Evolutionary conservation across 2,797 vertebrate genomes (phyloP), one percentile per base, ranked within the genome.

Genomic region (Rhabdomys pumilio): DNA sequence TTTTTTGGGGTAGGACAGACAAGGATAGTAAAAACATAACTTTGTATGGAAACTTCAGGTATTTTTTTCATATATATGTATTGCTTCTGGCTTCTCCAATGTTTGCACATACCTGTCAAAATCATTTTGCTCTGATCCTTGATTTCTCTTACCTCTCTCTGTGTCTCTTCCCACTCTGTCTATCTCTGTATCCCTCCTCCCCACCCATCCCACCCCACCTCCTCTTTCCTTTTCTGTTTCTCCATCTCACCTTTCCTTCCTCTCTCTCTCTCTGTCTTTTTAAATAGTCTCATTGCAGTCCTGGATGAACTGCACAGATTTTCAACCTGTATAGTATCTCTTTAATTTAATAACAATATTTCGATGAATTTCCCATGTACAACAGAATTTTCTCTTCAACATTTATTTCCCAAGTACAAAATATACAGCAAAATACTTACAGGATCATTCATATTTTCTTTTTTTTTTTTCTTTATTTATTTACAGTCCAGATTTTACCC

Each of bases 371-470:
- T 87, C 38, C 29, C 47, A 34, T 81, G 1, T 31, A 15, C 44
- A 89, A 61, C 2, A 73, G 2, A 24, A 47, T 76, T 47, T 22
- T 72, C 9, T 83, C 65, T 65, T 22, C 80, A 26, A 91, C 2
- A 55, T 83, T 34, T 59, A 73, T 50, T 95, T 80, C 24, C 29
- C 76, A 55, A 59, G 41, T 67, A 90, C 89, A 94, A 81, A 79
- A 61, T 53, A 4, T 22, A 65, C 34, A 55, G 3, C 17, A 80
- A 91, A 83, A 87, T 34, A 76, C 13, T 80, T 80, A 12, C 73
- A 59, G 44, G 85, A 77, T 90, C 50, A 84, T 44, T 17, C 41
- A 57, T 61, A 83, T 38, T 84, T 50, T 50, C 9, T 50, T 50
- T 9, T 50, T 9, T 50, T 50, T 50, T 0, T 50, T 12, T 50